A percentile compares a stretch with the other conserved stretches of the same genome.
Evolutionary conservation across 2,113 vertebrate genomes (phyloP).

Genomic region (Albula goreensis): DNA sequence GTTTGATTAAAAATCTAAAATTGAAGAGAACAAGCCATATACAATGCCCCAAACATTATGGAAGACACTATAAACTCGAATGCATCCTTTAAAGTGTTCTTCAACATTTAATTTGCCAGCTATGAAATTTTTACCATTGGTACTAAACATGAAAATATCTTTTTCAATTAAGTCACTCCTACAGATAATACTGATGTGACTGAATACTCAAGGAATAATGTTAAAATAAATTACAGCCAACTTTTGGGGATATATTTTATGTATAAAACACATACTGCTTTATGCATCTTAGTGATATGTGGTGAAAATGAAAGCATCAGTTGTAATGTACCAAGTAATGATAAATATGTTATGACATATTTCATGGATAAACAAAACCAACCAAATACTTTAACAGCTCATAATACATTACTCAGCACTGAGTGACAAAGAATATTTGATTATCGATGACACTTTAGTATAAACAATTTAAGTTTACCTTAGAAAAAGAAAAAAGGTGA

Average conservation of each 20-base stretch:
- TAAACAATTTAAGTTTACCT: neutral
- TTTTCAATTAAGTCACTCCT: too few species aligned
- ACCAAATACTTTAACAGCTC: neutral
- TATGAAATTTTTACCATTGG: neutral
- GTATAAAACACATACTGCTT: neutral
- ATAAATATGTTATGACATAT: too few species aligned
- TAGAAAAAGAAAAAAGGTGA: neutral
- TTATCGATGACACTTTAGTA: neutral
- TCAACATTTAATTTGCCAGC: neutral
- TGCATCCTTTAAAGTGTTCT: neutral
- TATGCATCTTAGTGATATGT: neutral
- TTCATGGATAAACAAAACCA: too few species aligned
- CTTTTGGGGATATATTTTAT: too few species aligned
- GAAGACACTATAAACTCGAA: too few species aligned
- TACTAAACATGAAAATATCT: neutral
- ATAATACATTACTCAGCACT: neutral
- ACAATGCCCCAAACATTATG: too few species aligned
- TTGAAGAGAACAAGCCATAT: too few species aligned
- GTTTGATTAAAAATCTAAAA: too few species aligned
- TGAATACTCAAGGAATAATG: neutral
- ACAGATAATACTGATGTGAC: too few species aligned
- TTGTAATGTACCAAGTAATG: neutral
- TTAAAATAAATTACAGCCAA: neutral
- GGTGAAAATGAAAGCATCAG: neutral
- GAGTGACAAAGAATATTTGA: neutral